These are phyloP conservation scores for Lates calcarifer DNA, from an alignment of 2,113 vertebrate species.

Conservation along the genomic window DNA sequence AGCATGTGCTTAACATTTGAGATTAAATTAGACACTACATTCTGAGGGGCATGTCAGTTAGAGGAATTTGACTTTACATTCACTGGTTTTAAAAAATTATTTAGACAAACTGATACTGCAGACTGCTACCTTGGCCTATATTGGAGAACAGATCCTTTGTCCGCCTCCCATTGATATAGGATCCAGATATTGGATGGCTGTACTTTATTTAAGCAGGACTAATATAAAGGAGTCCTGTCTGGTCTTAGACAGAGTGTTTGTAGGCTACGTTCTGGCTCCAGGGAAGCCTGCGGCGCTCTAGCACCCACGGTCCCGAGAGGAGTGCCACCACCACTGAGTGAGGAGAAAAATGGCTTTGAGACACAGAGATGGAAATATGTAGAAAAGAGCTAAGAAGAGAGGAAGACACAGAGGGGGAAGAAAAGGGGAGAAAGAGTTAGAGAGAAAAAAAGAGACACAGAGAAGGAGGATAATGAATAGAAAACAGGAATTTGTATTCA, in stretches of 20 bases:
- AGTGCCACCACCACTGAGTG: constrained; percentile 69
- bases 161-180: constrained; percentile 38
- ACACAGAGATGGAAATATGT: constrained; percentile 65
- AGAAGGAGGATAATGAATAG: constrained; percentile 7
- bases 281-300: constrained; percentile 82
- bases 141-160: constrained; percentile 40
- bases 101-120: constrained; percentile 8
- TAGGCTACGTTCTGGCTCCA: constrained; percentile 79
- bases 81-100: neutral
- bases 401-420: constrained; percentile 3
- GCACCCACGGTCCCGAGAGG: constrained; percentile 77
- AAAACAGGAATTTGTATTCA: constrained; percentile 41
- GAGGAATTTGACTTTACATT: constrained; percentile 3
- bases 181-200: constrained; percentile 59
- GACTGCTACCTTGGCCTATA: constrained; percentile 15
- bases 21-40: constrained; percentile 39
- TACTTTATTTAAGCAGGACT: constrained; percentile 76
- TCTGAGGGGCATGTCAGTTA: constrained; percentile 5
- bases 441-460: constrained; percentile 12
- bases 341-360: constrained; percentile 78
- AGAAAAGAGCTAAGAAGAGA: constrained; percentile 43
- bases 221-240: constrained; percentile 75
- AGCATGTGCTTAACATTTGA: constrained; percentile 24
- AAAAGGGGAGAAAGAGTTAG: constrained; percentile 28
- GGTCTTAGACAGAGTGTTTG: constrained; percentile 77